Percentiles rank a stretch among this genome's conserved stretches.
These are phyloP conservation scores for Agrenia bidenticulata DNA, from an alignment of 2,888 invertebrate species.

Conservation along the genomic window DNA sequence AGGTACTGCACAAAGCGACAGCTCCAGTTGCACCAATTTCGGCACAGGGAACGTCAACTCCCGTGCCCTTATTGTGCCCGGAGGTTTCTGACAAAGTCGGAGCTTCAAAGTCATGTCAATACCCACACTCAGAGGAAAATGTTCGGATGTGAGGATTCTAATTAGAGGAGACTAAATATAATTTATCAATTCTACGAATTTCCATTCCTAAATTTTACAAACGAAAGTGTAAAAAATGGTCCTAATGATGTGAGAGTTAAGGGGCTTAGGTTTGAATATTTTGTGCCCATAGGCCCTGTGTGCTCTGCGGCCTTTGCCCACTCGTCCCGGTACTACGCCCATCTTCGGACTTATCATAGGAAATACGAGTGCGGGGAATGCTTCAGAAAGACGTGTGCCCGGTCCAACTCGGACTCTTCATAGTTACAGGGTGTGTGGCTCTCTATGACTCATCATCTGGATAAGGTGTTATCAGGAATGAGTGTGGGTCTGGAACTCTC, in stretches of 20 bases:
- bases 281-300: slow-evolving; percentile 10
- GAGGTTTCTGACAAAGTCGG: slow-evolving; percentile 27
- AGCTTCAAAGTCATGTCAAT: slow-evolving; percentile 32
- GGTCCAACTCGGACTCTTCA: too few relatives aligned
- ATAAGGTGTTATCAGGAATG: too few relatives aligned
- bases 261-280: too few relatives aligned
- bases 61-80: slow-evolving; percentile 24
- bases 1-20: slow-evolving; percentile 25
- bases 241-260: too few relatives aligned
- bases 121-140: slow-evolving; percentile 32
- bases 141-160: slow-evolving; percentile 6
- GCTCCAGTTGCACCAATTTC: slow-evolving; percentile 24
- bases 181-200: too few relatives aligned
- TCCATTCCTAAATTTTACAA: too few relatives aligned
- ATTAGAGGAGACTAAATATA: too few relatives aligned
- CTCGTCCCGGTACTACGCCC: slow-evolving; percentile 28
- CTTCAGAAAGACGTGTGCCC: slow-evolving; percentile 18
- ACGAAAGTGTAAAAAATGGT: too few relatives aligned
- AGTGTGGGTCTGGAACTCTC: too few relatives aligned
- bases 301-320: slow-evolving; percentile 26
- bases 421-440: too few relatives aligned
- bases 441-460: too few relatives aligned
- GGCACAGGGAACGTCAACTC: slow-evolving; percentile 27
- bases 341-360: slow-evolving; percentile 28
- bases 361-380: slow-evolving; percentile 32